Evolutionary conservation across 2,888 invertebrate genomes (phyloP).

Genomic region (Chirona hameri): DNA sequence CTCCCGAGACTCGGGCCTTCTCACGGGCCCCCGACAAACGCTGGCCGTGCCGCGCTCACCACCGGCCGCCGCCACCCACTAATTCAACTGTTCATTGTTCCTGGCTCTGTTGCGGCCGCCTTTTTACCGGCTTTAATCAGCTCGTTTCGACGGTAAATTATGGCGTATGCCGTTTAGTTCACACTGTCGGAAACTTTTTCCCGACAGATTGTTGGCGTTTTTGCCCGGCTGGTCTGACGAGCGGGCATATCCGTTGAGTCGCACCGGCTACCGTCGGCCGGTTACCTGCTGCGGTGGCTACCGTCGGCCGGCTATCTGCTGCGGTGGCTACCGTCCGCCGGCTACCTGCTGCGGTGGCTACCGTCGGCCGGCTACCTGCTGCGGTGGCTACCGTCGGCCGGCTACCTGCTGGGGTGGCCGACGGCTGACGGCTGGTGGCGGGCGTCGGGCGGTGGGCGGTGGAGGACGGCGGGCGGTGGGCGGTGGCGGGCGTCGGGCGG

Average conservation of each 20-base stretch:
- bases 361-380: no score
- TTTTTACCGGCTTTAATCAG: conserved; percentile 23
- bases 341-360: no score
- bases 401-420: no score
- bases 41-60: background rate
- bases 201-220: background rate
- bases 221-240: background rate
- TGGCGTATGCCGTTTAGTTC: conserved; percentile 28
- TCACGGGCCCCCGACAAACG: background rate
- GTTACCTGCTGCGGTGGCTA: no score
- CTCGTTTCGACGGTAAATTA: conserved; percentile 12
- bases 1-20: background rate
- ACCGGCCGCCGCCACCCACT: background rate
- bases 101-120: background rate
- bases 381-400: no score
- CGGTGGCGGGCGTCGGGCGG: no score
- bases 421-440: no score
- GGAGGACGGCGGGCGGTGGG: no score
- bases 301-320: no score
- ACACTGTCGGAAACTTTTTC: conserved; percentile 22
- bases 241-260: background rate
- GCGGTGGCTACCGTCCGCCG: no score
- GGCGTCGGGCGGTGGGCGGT: no score
- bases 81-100: conserved; percentile 8
- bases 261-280: background rate